Percentiles rank a stretch among this genome's conserved stretches.
Conservation (phyloP, 2,113 vertebrate genomes). For the Eonycteris spelaea region DNA sequence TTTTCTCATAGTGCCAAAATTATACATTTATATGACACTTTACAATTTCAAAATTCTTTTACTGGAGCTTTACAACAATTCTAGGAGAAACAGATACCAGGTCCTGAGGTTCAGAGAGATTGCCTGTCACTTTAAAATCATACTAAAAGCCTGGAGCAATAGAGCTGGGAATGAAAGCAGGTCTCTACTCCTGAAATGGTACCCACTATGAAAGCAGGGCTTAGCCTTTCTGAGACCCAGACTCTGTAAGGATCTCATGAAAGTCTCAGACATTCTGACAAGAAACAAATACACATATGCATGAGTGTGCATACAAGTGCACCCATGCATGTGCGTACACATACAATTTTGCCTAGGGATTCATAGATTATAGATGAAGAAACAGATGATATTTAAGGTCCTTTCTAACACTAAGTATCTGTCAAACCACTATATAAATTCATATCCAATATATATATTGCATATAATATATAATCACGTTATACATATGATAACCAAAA, state of each 20-base stretch:
- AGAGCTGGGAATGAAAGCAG: background rate
- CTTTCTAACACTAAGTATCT: background rate
- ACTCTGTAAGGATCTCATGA: background rate
- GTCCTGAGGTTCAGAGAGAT: background rate
- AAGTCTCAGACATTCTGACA: background rate
- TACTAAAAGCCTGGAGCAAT: background rate
- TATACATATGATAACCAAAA: background rate
- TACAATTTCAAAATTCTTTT: background rate
- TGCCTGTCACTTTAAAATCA: background rate
- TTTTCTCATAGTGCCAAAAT: background rate
- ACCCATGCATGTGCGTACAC: background rate
- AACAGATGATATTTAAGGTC: background rate
- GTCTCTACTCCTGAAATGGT: background rate
- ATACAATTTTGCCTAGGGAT: background rate
- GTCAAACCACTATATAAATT: background rate
- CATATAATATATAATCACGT: background rate
- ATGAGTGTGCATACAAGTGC: too few species aligned
- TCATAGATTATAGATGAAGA: background rate
- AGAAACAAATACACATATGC: background rate
- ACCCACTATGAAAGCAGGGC: background rate
- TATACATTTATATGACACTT: background rate
- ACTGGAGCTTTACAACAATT: background rate
- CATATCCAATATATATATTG: background rate
- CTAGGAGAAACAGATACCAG: background rate
- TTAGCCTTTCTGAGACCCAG: background rate